Conservation (phyloP, 2,113 vertebrate species). For the Malurus alboscapulatus region DNA sequence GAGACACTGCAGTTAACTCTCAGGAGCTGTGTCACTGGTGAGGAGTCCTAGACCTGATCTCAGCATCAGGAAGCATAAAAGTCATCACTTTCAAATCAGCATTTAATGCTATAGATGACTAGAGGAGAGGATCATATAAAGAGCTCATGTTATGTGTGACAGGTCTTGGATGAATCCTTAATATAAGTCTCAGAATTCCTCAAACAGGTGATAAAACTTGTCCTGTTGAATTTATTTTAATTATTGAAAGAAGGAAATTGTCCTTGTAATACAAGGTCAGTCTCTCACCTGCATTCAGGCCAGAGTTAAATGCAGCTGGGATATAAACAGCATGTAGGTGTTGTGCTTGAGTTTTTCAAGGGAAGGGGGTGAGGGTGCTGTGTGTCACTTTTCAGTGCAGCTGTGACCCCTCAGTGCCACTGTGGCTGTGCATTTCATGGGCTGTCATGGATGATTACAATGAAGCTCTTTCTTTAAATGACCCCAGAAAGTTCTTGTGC, state of each 20-base stretch:
- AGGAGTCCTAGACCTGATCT: neutral
- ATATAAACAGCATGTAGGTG: neutral
- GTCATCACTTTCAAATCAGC: neutral
- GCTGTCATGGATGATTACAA: neutral
- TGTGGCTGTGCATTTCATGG: neutral
- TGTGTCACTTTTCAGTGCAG: rapidly evolving
- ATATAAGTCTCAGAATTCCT: neutral
- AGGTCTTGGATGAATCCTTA: neutral
- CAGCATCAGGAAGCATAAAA: neutral
- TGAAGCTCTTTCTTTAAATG: neutral
- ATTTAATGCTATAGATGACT: neutral
- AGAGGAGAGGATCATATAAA: neutral
- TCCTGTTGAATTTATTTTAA: neutral
- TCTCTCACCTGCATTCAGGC: neutral
- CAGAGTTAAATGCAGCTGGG: neutral
- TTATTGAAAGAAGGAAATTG: neutral
- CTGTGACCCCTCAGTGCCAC: neutral
- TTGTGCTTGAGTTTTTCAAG: neutral
- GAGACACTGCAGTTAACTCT: neutral
- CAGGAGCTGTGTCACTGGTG: neutral
- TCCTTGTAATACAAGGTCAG: neutral
- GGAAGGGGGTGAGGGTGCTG: no score
- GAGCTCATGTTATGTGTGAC: rapidly evolving
- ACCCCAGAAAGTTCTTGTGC: neutral
- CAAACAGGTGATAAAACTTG: neutral